These are phyloP conservation scores for Protaetia brevitarsis DNA, from an alignment of 1,140 invertebrate species.

Conservation along the genomic window DNA sequence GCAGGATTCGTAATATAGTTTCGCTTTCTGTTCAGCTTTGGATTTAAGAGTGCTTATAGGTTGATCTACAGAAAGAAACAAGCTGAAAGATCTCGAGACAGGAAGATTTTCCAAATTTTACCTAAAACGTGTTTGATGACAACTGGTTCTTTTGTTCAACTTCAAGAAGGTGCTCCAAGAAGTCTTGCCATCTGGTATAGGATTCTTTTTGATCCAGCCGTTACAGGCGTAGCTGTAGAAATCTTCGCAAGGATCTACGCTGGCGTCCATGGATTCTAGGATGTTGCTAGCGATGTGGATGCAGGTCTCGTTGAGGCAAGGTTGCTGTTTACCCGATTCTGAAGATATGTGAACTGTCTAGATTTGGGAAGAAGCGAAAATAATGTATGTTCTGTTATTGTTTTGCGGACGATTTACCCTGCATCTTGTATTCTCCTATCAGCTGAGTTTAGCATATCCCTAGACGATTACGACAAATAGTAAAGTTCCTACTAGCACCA, in stretches of 20 bases:
- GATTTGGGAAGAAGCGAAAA: neutral
- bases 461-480: constrained; percentile 61
- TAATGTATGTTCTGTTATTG: neutral
- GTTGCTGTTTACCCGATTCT: constrained; percentile 29
- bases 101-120: constrained; percentile 47
- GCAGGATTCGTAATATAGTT: constrained; percentile 89
- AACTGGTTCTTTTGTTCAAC: constrained; percentile 88
- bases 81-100: neutral
- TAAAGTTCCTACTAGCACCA: constrained; percentile 55
- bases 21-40: constrained; percentile 83
- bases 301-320: constrained; percentile 79
- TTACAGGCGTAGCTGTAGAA: constrained; percentile 95
- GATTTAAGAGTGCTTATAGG: constrained; percentile 62
- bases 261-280: constrained; percentile 76
- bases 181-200: constrained; percentile 88
- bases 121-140: constrained; percentile 86
- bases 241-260: constrained; percentile 85
- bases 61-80: constrained; percentile 53
- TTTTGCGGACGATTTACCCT: constrained; percentile 29
- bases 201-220: constrained; percentile 87
- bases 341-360: neutral
- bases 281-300: constrained; percentile 83
- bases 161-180: constrained; percentile 95
- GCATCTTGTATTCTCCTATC: constrained; percentile 38
- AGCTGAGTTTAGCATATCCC: constrained; percentile 45